Conservation (phyloP, 2,888 invertebrate genomes). For the Synanthedon vespiformis region DNA sequence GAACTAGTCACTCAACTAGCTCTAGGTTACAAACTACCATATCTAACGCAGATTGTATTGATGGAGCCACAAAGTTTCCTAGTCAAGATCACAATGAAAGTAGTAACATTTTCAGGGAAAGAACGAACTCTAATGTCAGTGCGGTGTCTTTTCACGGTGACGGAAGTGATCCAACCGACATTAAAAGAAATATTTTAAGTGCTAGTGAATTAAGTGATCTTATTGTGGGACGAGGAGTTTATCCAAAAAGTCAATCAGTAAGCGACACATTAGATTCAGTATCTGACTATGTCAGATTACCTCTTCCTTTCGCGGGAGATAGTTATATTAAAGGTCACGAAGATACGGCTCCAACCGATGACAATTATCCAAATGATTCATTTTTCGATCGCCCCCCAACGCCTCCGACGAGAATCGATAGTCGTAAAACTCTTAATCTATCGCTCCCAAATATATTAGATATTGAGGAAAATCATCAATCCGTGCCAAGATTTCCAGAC, state of each 20-base stretch:
- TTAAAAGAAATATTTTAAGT: constrained; percentile 79
- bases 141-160: constrained; percentile 87
- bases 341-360: constrained; percentile 72
- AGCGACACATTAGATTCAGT: constrained; percentile 89
- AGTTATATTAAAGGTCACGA: constrained; percentile 72
- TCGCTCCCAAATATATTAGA: constrained; percentile 62
- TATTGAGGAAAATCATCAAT: constrained; percentile 30
- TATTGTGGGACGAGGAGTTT: constrained; percentile 83
- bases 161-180: constrained; percentile 89
- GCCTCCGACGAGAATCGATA: constrained; percentile 78
- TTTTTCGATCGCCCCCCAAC: constrained; percentile 74
- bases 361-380: constrained; percentile 57
- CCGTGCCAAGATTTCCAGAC: constrained; percentile 31
- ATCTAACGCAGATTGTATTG: constrained; percentile 62
- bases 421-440: constrained; percentile 58
- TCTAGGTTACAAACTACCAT: constrained; percentile 28
- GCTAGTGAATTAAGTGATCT: constrained; percentile 87
- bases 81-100: constrained; percentile 57
- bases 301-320: constrained; percentile 68
- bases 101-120: constrained; percentile 68
- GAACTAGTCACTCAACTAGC: constrained; percentile 32
- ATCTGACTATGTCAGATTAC: constrained; percentile 88
- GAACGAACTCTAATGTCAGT: constrained; percentile 84
- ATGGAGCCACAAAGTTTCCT: constrained; percentile 42
- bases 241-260: constrained; percentile 79